Base-by-base conservation (phyloP, 2,113 vertebrate species). In the Siniperca chuatsi region DNA sequence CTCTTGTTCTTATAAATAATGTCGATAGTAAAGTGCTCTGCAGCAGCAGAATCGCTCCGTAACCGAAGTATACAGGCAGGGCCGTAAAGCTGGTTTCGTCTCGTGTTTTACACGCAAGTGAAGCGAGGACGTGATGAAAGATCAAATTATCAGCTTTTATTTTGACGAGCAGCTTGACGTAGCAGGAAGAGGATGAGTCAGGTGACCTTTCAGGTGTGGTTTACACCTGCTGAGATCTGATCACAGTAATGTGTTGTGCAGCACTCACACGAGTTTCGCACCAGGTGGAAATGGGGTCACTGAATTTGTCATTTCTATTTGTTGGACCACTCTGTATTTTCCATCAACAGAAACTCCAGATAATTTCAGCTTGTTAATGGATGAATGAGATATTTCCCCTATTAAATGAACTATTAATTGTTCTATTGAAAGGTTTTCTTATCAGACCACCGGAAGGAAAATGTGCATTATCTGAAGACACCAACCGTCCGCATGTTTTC, bases 1-100 rank as follows among this genome's bases (percentile, higher is more conserved):
- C 46, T 86, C 87, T 72, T n/a, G 21, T 65, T 85, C 91, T 86
- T 91, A 91, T 91, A 91, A 92, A 91, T 91, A 90, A 92, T 80
- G 86, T 79, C 23, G 79, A 70, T 44, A 79, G 18, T 83, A 91
- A 90, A 92, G 89, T 90, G 89, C 91, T 88, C 81, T 75, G 80
- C 87, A 71, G 79, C 86, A n/a, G 35, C 52, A 50, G 2, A 42
- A 66, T 73, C 86, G 25, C 78, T 52, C 33, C n/a, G 48, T 7
- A n/a, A 61, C 25, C 18, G 29, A 33, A 81, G 25, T 52, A 50
- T 48, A 67, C 37, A 25, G 57, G 13, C 61, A 8, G 25, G 35
- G 13, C 64, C 6, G 44, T 62, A 33, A 71, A 81, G 72, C 18
- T 48, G 61, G 8, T 29, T 29, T 29, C 29, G 29, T 29, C 29